phyloP scores from a whole-genome alignment of 2,113 vertebrate species.

The Myanophis thanlyinensis region DNA sequence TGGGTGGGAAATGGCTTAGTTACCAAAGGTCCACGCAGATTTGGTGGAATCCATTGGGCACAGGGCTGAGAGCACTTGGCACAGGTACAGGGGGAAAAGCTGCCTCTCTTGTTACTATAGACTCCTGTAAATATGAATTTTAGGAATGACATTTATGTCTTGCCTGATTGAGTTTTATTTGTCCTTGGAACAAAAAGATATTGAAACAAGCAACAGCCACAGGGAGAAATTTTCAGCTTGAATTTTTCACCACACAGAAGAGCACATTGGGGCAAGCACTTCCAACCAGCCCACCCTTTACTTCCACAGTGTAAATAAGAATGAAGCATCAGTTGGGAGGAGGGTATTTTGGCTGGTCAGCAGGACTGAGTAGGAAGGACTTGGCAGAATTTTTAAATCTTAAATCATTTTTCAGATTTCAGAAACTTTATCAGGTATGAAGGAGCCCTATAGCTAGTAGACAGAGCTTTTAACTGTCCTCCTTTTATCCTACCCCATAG shows the following conservation, averaged over 20 bases:
- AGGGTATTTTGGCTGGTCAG: constrained; percentile 36
- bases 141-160: constrained; percentile 75
- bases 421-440: neutral
- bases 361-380: constrained; percentile 50
- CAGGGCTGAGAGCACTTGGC: constrained; percentile 53
- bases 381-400: constrained; percentile 49
- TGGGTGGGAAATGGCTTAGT: constrained; percentile 74
- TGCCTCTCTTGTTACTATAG: constrained; percentile 71
- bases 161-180: constrained; percentile 71
- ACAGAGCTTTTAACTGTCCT: constrained; percentile 44
- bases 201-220: constrained; percentile 54
- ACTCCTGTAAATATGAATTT: constrained; percentile 75
- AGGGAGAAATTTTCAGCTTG: constrained; percentile 65
- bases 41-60: constrained; percentile 64
- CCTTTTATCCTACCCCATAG: constrained; percentile 57
- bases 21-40: constrained; percentile 77
- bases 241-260: constrained; percentile 62
- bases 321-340: constrained; percentile 55
- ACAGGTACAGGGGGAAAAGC: constrained; percentile 28
- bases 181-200: constrained; percentile 64
- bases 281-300: constrained; percentile 46
- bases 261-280: constrained; percentile 55
- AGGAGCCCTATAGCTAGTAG: neutral
- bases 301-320: constrained; percentile 69
- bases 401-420: constrained; percentile 56